Percentiles rank a stretch among this genome's conserved stretches.
Evolutionary conservation across 2,797 vertebrate genomes (phyloP).

Genomic region (Gila robusta): DNA sequence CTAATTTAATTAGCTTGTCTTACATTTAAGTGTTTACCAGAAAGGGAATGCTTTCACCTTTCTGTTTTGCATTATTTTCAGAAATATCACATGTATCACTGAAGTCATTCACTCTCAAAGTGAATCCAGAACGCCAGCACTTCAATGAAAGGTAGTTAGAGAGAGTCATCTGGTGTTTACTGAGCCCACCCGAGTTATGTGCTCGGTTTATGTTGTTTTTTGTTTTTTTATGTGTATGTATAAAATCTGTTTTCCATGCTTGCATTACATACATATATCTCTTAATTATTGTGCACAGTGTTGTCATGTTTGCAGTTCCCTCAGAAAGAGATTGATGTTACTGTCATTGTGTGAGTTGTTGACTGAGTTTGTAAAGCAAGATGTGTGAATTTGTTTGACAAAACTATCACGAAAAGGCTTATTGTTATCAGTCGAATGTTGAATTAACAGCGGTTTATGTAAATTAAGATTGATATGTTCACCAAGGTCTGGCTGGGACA

Average conservation of each 20-base stretch:
- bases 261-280: not conserved
- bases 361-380: constrained; percentile 7
- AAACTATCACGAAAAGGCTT: constrained; percentile 48
- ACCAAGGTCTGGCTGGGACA: constrained; percentile 50
- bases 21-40: constrained; percentile 64
- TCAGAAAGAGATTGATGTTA: constrained; percentile 8
- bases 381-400: not conserved
- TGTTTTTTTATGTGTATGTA: not conserved
- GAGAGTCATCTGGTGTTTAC: constrained; percentile 1
- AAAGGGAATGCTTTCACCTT: constrained; percentile 75
- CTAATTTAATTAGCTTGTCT: not conserved
- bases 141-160: not conserved
- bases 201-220: not conserved
- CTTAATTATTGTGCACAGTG: constrained; percentile 17
- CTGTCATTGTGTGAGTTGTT: not conserved
- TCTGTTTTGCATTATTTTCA: constrained; percentile 60
- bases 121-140: not conserved
- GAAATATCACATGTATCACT: not conserved
- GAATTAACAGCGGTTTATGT: constrained; percentile 72
- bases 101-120: not conserved
- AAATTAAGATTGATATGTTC: constrained; percentile 67
- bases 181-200: no score
- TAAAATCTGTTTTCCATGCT: constrained; percentile 1
- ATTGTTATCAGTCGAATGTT: constrained; percentile 59
- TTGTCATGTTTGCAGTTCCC: not conserved